These are phyloP conservation scores for Aphaenogaster floridana DNA, from an alignment of 1,140 invertebrate species.

Conservation along the genomic window DNA sequence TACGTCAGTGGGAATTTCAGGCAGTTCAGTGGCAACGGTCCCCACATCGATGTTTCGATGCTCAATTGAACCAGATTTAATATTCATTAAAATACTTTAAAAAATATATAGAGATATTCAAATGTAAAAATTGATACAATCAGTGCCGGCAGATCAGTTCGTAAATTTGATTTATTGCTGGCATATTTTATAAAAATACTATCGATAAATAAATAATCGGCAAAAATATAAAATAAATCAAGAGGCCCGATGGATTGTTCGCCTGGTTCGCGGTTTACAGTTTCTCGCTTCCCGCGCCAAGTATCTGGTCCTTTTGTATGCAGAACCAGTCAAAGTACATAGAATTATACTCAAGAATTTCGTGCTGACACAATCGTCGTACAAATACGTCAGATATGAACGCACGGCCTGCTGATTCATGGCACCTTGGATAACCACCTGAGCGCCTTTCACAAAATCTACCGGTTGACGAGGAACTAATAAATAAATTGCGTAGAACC, in stretches of 20 bases:
- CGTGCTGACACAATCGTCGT: conserved; percentile 50
- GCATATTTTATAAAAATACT: background rate
- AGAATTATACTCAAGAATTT: conserved; percentile 67
- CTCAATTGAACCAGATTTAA: background rate
- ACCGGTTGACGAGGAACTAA: conserved; percentile 32
- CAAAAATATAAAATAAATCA: background rate
- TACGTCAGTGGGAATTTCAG: background rate
- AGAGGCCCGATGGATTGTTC: background rate
- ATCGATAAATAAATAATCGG: background rate
- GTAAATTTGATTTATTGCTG: background rate
- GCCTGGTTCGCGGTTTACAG: conserved; percentile 13
- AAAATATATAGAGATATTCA: background rate
- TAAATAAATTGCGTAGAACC: conserved; percentile 29
- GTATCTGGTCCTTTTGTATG: conserved; percentile 57
- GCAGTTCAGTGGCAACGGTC: background rate
- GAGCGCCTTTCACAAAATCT: conserved; percentile 39
- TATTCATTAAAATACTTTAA: conserved; percentile 5
- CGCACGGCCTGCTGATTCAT: conserved; percentile 59
- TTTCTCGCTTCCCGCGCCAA: conserved; percentile 36
- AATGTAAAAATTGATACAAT: background rate
- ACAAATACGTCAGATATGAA: conserved; percentile 49
- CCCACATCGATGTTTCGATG: background rate
- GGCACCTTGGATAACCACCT: conserved; percentile 7
- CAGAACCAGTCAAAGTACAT: conserved; percentile 50
- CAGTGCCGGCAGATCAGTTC: background rate